These are phyloP conservation scores for Cephus runcator DNA, from an alignment of 2,888 invertebrate species.

Conservation along the genomic window DNA sequence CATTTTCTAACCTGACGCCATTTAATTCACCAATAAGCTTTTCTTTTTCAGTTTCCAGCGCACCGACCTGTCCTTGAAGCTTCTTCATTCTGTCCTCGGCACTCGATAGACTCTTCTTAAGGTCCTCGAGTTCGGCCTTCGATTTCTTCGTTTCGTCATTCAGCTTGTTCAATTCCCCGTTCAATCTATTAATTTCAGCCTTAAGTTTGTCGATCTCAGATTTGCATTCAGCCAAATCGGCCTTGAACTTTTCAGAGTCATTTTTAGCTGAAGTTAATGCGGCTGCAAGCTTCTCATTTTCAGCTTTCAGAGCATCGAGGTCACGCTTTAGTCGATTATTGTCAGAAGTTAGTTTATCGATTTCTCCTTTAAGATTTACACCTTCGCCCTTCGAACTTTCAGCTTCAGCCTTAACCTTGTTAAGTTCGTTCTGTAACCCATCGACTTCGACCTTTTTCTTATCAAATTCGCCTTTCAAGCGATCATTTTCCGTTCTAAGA, in stretches of 20 bases:
- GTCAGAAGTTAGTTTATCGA: constrained; percentile 23
- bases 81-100: background rate
- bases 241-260: constrained; percentile 17
- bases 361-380: constrained; percentile 20
- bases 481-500: constrained; percentile 14
- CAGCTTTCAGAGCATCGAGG: background rate
- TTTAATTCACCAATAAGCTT: constrained; percentile 32
- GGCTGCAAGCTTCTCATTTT: constrained; percentile 8
- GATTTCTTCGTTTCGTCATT: constrained; percentile 17
- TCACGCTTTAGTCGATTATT: constrained; percentile 14
- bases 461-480: constrained; percentile 26
- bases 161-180: constrained; percentile 29
- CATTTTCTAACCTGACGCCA: constrained; percentile 29
- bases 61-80: background rate
- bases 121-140: constrained; percentile 19
- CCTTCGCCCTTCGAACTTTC: constrained; percentile 22
- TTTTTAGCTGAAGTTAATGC: background rate
- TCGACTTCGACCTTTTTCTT: constrained; percentile 25
- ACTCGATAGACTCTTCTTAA: constrained; percentile 13
- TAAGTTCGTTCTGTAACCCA: constrained; percentile 14
- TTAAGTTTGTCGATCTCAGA: constrained; percentile 17
- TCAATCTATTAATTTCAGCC: constrained; percentile 22
- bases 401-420: constrained; percentile 8
- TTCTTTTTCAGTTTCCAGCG: constrained; percentile 23
- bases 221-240: constrained; percentile 4